Conservation (phyloP, 2,797 vertebrate genomes). For the Champsocephalus esox region DNA sequence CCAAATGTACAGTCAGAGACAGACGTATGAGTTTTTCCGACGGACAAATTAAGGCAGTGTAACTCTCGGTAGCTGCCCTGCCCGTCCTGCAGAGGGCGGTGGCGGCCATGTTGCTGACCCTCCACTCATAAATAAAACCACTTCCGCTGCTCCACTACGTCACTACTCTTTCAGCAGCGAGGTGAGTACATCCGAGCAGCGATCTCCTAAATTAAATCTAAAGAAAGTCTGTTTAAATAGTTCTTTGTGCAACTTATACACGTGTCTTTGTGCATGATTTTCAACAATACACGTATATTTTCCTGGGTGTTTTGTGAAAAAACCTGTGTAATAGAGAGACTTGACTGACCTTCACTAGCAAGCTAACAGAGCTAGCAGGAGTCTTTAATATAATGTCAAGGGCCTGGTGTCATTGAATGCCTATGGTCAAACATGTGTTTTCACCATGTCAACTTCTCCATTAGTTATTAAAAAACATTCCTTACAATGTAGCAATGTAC, state of each 20-base stretch:
- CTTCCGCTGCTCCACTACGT: constrained; percentile 62
- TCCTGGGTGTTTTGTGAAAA: not conserved
- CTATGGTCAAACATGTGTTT: not conserved
- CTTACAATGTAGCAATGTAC: too few species aligned
- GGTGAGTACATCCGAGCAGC: constrained; percentile 52
- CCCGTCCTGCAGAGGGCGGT: constrained; percentile 50
- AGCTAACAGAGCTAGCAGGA: constrained; percentile 55
- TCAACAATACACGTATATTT: accelerated
- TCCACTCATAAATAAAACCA: constrained; percentile 2
- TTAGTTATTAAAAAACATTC: not conserved
- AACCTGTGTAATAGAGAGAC: not conserved
- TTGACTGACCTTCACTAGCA: constrained; percentile 79
- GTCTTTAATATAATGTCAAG: constrained; percentile 35
- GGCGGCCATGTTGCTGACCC: accelerated
- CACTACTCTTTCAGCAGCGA: constrained; percentile 42
- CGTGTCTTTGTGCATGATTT: accelerated
- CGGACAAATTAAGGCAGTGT: not conserved
- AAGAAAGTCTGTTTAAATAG: accelerated
- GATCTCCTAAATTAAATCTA: not conserved
- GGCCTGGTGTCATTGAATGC: constrained; percentile 19
- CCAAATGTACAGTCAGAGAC: too few species aligned
- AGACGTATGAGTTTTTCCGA: not conserved
- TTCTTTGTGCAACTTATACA: accelerated
- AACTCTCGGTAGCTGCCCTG: accelerated
- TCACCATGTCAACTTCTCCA: accelerated